These are phyloP conservation scores for Trididemnum clinides DNA, from an alignment of 23 tunicate species.

Conservation along the genomic window DNA sequence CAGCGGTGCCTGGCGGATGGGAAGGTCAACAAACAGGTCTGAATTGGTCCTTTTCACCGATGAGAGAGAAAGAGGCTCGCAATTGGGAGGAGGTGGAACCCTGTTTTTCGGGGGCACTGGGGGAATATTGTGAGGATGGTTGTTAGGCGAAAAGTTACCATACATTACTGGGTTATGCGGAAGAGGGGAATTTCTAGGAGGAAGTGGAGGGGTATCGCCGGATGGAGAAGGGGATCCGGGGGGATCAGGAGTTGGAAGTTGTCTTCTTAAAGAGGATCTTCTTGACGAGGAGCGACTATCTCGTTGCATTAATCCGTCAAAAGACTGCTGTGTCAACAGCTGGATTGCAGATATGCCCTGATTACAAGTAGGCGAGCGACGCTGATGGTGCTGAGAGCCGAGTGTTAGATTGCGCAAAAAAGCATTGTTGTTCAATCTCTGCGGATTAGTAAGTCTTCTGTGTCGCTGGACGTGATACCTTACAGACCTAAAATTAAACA, in stretches of 20 bases:
- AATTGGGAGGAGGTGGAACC: constrained; percentile 21
- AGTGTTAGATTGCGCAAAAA: constrained; percentile 22
- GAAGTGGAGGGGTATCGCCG: constrained; percentile 43
- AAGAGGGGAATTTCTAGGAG: constrained; percentile 41
- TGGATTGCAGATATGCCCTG: constrained; percentile 31
- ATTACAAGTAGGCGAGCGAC: background rate
- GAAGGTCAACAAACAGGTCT: background rate
- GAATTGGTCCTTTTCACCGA: background rate
- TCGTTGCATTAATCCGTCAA: background rate
- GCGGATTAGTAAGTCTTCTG: constrained; percentile 40
- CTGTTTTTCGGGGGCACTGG: constrained; percentile 56
- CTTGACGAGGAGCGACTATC: background rate
- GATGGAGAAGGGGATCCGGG: background rate
- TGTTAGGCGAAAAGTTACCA: background rate
- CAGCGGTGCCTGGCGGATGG: constrained; percentile 9
- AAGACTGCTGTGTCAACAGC: background rate
- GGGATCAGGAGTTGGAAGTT: constrained; percentile 39
- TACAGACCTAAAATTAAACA: constrained; percentile 43
- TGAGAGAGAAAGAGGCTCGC: background rate
- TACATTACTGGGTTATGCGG: background rate
- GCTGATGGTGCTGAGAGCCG: background rate
- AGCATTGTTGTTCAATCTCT: constrained; percentile 21
- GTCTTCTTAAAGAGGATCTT: constrained; percentile 1
- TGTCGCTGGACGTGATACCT: constrained; percentile 40
- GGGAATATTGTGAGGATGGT: background rate